Conservation (phyloP, 2,888 invertebrate species). For the Hemithea aestivaria region DNA sequence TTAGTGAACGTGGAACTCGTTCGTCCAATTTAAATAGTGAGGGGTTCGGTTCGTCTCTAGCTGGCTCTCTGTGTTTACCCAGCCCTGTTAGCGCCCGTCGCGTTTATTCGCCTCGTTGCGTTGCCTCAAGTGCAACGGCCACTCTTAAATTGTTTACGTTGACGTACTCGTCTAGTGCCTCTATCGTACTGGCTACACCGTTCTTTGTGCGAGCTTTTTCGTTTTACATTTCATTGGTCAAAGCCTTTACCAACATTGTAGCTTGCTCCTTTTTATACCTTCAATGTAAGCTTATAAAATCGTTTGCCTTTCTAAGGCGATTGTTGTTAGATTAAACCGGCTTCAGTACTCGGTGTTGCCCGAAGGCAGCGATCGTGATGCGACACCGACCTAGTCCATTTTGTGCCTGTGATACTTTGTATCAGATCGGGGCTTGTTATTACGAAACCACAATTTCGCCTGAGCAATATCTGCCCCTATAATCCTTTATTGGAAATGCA, state of each 20-base stretch:
- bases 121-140: conserved; percentile 50
- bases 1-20: conserved; percentile 31
- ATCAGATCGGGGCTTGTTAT: conserved; percentile 14
- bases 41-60: conserved; percentile 32
- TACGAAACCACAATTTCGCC: conserved; percentile 13
- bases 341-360: not conserved
- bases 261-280: no score
- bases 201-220: conserved; percentile 25
- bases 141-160: conserved; percentile 64
- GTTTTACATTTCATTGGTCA: conserved; percentile 32
- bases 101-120: conserved; percentile 57
- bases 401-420: conserved; percentile 4
- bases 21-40: conserved; percentile 40
- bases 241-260: not conserved
- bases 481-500: conserved; percentile 19
- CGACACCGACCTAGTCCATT: not conserved
- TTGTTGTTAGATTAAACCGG: conserved; percentile 6
- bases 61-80: conserved; percentile 37
- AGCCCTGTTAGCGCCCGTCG: conserved; percentile 40
- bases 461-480: conserved; percentile 14
- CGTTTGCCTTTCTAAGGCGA: conserved; percentile 4
- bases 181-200: conserved; percentile 13
- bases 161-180: conserved; percentile 35
- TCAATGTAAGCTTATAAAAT: not conserved
- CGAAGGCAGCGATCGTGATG: conserved; percentile 7